These are phyloP conservation scores for Lacerta bilineata DNA, from an alignment of 2,797 vertebrate species.

Conservation along the genomic window DNA sequence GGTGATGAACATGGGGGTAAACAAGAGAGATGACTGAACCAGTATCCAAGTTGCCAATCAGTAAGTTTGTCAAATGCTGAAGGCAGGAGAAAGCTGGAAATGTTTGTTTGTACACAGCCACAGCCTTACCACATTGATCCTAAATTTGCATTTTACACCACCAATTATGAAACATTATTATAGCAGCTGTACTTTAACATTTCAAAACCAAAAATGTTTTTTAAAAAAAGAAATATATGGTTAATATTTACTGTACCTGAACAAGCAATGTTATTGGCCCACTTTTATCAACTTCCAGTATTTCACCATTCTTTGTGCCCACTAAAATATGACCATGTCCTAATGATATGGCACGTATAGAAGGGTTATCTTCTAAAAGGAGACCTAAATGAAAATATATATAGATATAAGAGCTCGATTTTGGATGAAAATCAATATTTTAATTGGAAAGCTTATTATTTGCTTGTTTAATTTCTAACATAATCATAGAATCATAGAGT, in stretches of 20 bases:
- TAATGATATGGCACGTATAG: slow-evolving; percentile 99
- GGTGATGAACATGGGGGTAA: not conserved
- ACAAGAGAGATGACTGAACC: not conserved
- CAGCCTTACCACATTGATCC: not conserved
- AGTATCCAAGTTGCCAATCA: not conserved
- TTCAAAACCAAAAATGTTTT: not conserved
- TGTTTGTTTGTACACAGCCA: not conserved
- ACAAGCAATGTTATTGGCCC: slow-evolving; percentile 97
- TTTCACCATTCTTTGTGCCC: slow-evolving; percentile 98
- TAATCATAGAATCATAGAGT: not conserved
- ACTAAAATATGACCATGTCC: slow-evolving; percentile 98
- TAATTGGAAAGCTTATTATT: slow-evolving; percentile 31
- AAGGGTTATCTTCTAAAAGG: slow-evolving; percentile 98
- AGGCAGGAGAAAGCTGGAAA: not conserved
- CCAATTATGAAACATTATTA: not conserved
- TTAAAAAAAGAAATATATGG: slow-evolving; percentile 13
- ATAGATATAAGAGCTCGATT: slow-evolving; percentile 43
- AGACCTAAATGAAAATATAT: slow-evolving; percentile 85
- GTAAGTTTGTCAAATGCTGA: not conserved
- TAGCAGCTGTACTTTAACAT: not conserved
- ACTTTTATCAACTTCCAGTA: slow-evolving; percentile 97
- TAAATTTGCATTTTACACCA: not conserved
- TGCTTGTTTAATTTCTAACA: not conserved
- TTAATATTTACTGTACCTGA: slow-evolving; percentile 84
- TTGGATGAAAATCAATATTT: not conserved